These are phyloP conservation scores for Scaptomyza cyrtandrae DNA, from an alignment of 2,888 invertebrate species.

Conservation along the genomic window DNA sequence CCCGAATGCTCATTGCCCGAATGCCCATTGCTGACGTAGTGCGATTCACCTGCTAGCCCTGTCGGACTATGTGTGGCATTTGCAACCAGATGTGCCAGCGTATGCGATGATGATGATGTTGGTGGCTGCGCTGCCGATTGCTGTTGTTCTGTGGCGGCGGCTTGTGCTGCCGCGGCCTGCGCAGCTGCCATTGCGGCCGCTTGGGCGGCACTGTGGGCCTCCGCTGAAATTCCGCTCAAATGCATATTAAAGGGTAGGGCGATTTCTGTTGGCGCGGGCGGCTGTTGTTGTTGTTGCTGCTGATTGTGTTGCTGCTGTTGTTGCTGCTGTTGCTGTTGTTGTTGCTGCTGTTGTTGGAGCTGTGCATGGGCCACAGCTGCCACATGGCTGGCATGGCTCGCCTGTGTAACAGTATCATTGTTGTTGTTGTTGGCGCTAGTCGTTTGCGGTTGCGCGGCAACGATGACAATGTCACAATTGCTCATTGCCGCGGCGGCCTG, in stretches of 20 bases:
- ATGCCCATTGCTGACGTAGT: slow-evolving; percentile 72
- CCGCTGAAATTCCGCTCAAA: slow-evolving; percentile 79
- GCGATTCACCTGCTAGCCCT: slow-evolving; percentile 60
- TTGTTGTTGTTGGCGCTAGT: slow-evolving; percentile 75
- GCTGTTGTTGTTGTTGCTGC: slow-evolving; percentile 74
- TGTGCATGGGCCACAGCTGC: slow-evolving; percentile 69
- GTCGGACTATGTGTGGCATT: slow-evolving; percentile 80
- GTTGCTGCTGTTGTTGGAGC: slow-evolving; percentile 72
- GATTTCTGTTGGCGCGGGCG: slow-evolving; percentile 81
- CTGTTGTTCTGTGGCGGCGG: slow-evolving; percentile 80
- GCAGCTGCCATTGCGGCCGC: slow-evolving; percentile 84
- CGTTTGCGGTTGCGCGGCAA: slow-evolving; percentile 82
- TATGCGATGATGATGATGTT: slow-evolving; percentile 63
- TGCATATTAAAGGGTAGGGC: slow-evolving; percentile 83
- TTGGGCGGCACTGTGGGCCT: slow-evolving; percentile 83
- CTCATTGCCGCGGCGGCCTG: slow-evolving; percentile 83
- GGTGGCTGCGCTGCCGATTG: slow-evolving; percentile 46
- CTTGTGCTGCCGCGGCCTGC: slow-evolving; percentile 83
- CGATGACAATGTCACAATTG: slow-evolving; percentile 84
- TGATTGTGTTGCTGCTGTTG: slow-evolving; percentile 75
- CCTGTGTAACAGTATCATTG: slow-evolving; percentile 77
- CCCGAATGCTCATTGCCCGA: slow-evolving; percentile 60
- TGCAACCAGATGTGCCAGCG: slow-evolving; percentile 78
- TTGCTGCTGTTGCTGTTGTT: slow-evolving; percentile 58
- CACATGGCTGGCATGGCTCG: slow-evolving; percentile 67